phyloP scores from a whole-genome alignment of 2,797 vertebrate genomes.

The Limnodromus scolopaceus region DNA sequence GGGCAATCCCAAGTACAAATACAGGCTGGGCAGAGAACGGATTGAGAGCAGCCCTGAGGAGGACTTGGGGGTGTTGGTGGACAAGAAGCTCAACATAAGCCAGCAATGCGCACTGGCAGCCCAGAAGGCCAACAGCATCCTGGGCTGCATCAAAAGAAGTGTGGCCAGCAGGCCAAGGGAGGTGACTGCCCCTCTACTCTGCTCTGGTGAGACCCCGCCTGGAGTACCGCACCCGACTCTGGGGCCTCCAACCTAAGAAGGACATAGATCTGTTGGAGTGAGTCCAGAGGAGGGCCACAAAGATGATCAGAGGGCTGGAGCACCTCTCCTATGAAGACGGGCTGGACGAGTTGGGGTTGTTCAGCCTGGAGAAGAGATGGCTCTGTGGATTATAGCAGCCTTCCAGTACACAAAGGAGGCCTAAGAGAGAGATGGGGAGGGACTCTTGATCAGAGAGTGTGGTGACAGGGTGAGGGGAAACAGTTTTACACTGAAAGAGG shows the following conservation, averaged over 20 bases:
- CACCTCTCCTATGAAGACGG: neutral
- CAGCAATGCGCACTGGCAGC: neutral
- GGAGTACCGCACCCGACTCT: neutral
- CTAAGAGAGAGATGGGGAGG: neutral
- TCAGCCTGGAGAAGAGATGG: neutral
- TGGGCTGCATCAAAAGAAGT: neutral
- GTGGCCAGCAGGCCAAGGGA: neutral
- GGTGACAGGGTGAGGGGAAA: neutral
- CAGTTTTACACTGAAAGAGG: neutral
- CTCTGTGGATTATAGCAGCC: neutral
- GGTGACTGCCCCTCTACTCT: neutral
- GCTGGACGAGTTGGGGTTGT: neutral
- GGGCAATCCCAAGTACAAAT: neutral
- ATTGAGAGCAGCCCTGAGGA: neutral
- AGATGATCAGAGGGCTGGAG: neutral
- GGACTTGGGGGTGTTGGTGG: neutral
- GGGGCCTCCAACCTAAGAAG: neutral
- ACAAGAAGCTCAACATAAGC: neutral
- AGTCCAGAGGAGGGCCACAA: neutral
- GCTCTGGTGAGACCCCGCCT: neutral
- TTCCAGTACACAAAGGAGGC: neutral
- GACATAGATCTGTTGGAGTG: neutral
- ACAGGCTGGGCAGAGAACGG: neutral
- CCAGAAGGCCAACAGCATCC: neutral
- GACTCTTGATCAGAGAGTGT: neutral